Conservation (phyloP, 2,888 invertebrate species). For the Merodon equestris region DNA sequence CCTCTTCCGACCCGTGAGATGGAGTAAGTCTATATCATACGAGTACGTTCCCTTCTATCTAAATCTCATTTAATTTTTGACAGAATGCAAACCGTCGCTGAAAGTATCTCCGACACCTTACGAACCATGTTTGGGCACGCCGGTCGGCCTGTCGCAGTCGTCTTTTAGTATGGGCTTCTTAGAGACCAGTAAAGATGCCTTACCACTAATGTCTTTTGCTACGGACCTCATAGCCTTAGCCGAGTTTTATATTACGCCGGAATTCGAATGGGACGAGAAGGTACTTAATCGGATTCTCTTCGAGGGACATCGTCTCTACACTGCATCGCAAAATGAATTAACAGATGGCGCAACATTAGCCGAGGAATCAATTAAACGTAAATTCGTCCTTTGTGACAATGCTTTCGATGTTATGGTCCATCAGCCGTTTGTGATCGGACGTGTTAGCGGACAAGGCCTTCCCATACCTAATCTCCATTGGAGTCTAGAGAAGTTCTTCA, state of each 20-base stretch:
- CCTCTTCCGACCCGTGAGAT: constrained; percentile 33
- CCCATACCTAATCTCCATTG: constrained; percentile 66
- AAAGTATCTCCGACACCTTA: background rate
- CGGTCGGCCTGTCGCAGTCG: constrained; percentile 72
- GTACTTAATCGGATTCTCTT: constrained; percentile 73
- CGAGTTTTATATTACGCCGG: constrained; percentile 73
- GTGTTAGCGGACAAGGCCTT: constrained; percentile 47
- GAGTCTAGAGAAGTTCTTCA: constrained; percentile 72
- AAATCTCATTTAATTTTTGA: background rate
- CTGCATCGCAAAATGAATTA: constrained; percentile 69
- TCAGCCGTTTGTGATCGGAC: constrained; percentile 67
- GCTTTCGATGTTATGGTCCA: constrained; percentile 73
- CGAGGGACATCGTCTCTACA: constrained; percentile 73
- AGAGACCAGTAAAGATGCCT: constrained; percentile 56
- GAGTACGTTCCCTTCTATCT: background rate
- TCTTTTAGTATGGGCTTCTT: constrained; percentile 58
- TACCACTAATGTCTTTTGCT: constrained; percentile 71
- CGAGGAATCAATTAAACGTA: constrained; percentile 72
- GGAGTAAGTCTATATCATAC: constrained; percentile 36
- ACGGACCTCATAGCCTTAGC: constrained; percentile 74
- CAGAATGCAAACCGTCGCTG: constrained; percentile 33
- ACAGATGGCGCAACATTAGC: constrained; percentile 49
- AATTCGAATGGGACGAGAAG: constrained; percentile 72
- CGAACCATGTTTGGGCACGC: constrained; percentile 66
- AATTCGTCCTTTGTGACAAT: constrained; percentile 73